Evolutionary conservation across 1,140 invertebrate genomes (phyloP).

Genomic region (Cydia strobilella): DNA sequence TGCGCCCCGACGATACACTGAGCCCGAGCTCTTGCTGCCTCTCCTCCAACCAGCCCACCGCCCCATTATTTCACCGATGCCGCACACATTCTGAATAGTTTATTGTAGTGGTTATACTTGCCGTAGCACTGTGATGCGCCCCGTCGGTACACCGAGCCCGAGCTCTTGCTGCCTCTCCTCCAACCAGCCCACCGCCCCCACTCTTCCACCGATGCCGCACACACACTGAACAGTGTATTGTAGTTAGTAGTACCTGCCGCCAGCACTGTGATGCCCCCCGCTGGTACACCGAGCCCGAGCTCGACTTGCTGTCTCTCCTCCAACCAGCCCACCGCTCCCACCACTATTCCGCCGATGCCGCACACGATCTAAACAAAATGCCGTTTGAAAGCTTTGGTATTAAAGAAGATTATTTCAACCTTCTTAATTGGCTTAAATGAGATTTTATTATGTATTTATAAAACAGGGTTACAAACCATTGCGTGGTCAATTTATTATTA

Average conservation of each 20-base stretch:
- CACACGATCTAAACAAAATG: slow-evolving; percentile 76
- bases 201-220: slow-evolving; percentile 79
- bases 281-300: slow-evolving; percentile 78
- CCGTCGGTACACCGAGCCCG: slow-evolving; percentile 79
- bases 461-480: too few relatives aligned
- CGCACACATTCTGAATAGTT: too few relatives aligned
- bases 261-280: slow-evolving; percentile 78
- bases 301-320: slow-evolving; percentile 77
- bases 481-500: too few relatives aligned
- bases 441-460: too few relatives aligned
- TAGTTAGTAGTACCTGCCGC: slow-evolving; percentile 73
- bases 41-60: too few relatives aligned
- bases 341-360: slow-evolving; percentile 79
- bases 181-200: slow-evolving; percentile 80
- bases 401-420: too few relatives aligned
- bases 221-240: slow-evolving; percentile 44
- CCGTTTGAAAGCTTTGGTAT: not conserved
- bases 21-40: too few relatives aligned
- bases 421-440: too few relatives aligned
- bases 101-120: slow-evolving; percentile 61
- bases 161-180: slow-evolving; percentile 78
- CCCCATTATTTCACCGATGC: slow-evolving; percentile 72
- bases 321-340: slow-evolving; percentile 80
- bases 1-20: too few relatives aligned
- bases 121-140: slow-evolving; percentile 79